Percentiles rank a stretch among this genome's conserved stretches.
These are phyloP conservation scores for Metridium senile DNA, from an alignment of 92 coral and sea anemone species.

Conservation along the genomic window DNA sequence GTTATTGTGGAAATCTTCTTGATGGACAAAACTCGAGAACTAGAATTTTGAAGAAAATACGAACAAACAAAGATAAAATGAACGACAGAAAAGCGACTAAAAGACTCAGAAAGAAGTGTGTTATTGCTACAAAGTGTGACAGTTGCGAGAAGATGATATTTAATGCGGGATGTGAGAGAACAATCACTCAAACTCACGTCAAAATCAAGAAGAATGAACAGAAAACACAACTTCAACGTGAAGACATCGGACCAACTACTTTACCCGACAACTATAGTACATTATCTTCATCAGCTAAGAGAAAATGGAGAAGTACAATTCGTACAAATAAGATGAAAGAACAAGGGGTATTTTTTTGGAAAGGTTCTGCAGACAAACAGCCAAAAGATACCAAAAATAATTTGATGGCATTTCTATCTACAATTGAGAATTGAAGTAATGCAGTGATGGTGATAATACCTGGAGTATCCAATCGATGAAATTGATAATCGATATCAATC, in stretches of 20 bases:
- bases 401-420: constrained; percentile 22
- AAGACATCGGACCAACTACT: not conserved
- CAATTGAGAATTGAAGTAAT: constrained; percentile 7
- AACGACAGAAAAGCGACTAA: not conserved
- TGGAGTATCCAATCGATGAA: too few species aligned
- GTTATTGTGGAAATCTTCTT: constrained; percentile 22
- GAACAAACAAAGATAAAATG: not conserved
- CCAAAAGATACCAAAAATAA: not conserved
- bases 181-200: not conserved
- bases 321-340: constrained; percentile 15
- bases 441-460: too few species aligned
- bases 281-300: constrained; percentile 27
- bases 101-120: constrained; percentile 7
- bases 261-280: constrained; percentile 26
- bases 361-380: not conserved
- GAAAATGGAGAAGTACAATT: constrained; percentile 23
- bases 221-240: too few species aligned
- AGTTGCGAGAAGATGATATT: not conserved
- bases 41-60: constrained; percentile 24
- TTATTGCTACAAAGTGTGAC: constrained; percentile 2
- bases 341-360: constrained; percentile 1
- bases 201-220: not conserved
- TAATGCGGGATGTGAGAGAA: constrained; percentile 5
- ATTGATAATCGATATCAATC: too few species aligned
- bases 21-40: constrained; percentile 22